Evolutionary conservation across 2,888 invertebrate genomes (phyloP).

Genomic region (Melanostoma scalare): DNA sequence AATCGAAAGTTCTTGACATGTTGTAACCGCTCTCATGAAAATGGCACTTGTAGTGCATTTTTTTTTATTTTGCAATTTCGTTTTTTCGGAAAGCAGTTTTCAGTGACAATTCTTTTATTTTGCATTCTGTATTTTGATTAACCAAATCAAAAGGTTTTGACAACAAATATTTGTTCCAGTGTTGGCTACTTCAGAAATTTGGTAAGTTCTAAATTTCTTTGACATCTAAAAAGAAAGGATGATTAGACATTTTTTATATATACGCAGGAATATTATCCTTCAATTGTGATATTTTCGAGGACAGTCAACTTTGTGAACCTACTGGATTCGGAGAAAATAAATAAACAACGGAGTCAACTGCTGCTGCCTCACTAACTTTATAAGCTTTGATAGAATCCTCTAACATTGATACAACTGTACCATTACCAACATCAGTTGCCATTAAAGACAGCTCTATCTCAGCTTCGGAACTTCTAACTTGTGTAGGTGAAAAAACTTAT

Average conservation of each 20-base stretch:
- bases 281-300: too few species aligned
- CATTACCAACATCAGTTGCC: too few species aligned
- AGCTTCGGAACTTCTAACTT: not conserved
- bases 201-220: slow-evolving; percentile 1
- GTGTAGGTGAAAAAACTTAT: not conserved
- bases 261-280: too few species aligned
- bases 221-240: not conserved
- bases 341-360: too few species aligned
- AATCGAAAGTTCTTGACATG: too few species aligned
- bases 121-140: not conserved
- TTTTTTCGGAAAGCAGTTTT: slow-evolving; percentile 2
- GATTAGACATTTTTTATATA: too few species aligned
- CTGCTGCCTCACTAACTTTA: not conserved
- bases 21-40: too few species aligned
- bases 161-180: slow-evolving; percentile 5
- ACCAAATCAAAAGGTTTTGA: slow-evolving; percentile 3
- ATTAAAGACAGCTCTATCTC: too few species aligned
- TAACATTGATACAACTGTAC: not conserved
- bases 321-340: too few species aligned
- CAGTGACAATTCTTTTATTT: not conserved
- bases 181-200: slow-evolving; percentile 11
- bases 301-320: too few species aligned
- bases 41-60: not conserved
- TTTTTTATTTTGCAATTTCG: not conserved
- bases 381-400: not conserved